Evolutionary conservation across 2,113 vertebrate species (phyloP).

Genomic region (Monopterus albus): DNA sequence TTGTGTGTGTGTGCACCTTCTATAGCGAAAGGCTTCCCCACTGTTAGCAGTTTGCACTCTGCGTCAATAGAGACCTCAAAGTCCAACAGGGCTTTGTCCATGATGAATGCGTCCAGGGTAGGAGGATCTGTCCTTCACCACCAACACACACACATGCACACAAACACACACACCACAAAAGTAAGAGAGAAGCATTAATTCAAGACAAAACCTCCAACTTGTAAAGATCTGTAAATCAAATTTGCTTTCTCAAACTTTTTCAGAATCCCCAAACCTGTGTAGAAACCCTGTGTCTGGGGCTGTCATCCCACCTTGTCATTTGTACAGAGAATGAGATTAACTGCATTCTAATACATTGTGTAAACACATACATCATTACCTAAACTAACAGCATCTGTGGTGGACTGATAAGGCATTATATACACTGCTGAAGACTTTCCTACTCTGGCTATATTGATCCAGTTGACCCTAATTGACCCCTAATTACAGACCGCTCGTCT

Average conservation of each 20-base stretch:
- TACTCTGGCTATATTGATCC: conserved; percentile 65
- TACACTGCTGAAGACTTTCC: conserved; percentile 50
- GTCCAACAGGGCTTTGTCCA: conserved; percentile 98
- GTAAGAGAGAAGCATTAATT: conserved; percentile 51
- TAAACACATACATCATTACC: conserved; percentile 78
- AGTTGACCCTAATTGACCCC: conserved; percentile 71
- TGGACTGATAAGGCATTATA: conserved; percentile 65
- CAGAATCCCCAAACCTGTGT: not conserved
- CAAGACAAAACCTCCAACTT: conserved; percentile 16
- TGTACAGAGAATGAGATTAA: conserved; percentile 64
- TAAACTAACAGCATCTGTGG: conserved; percentile 66
- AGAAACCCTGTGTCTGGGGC: conserved; percentile 6
- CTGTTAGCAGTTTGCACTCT: conserved; percentile 94
- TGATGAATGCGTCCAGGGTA: conserved; percentile 95
- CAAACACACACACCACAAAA: conserved; percentile 26
- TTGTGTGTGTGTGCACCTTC: conserved; percentile 84
- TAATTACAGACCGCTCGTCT: conserved; percentile 62
- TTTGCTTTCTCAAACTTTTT: conserved; percentile 26
- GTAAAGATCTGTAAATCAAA: conserved; percentile 18
- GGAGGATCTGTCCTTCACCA: conserved; percentile 89
- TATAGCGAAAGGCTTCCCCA: conserved; percentile 97
- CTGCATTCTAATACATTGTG: conserved; percentile 56
- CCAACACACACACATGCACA: conserved; percentile 50
- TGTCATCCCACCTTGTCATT: conserved; percentile 57
- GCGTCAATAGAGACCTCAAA: conserved; percentile 97